These are phyloP conservation scores for Crotalus horridus DNA, from an alignment of 2,113 vertebrate species.

Conservation along the genomic window DNA sequence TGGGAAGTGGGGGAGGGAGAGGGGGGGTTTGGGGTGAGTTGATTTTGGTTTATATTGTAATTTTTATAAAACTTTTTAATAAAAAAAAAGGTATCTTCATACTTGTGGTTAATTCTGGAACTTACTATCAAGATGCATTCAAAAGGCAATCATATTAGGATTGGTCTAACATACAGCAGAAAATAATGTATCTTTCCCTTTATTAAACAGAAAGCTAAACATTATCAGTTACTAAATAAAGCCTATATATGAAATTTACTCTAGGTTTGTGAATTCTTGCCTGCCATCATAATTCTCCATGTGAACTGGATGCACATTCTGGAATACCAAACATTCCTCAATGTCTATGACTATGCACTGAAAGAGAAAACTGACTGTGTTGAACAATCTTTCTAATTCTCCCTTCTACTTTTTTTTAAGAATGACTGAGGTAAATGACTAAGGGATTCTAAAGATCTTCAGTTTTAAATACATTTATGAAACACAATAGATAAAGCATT, in stretches of 20 bases:
- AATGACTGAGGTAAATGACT: background rate
- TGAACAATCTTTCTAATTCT: background rate
- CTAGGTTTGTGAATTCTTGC: background rate
- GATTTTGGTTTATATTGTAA: too few relatives aligned
- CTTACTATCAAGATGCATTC: background rate
- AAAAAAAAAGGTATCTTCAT: background rate
- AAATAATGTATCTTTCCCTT: background rate
- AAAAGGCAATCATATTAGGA: background rate
- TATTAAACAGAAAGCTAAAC: background rate
- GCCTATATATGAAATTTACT: background rate
- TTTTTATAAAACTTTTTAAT: too few relatives aligned
- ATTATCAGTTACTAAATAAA: background rate
- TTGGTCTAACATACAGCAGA: background rate
- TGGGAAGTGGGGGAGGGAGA: too few relatives aligned
- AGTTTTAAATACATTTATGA: background rate
- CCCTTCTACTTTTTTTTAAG: background rate
- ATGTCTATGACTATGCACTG: background rate
- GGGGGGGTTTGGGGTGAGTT: too few relatives aligned
- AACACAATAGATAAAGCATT: background rate
- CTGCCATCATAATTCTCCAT: background rate
- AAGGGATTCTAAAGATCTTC: background rate
- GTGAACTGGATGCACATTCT: background rate
- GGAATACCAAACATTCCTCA: background rate
- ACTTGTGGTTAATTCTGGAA: background rate
- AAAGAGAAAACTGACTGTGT: background rate